phyloP scores from a whole-genome alignment of 2,797 vertebrate species.

The Acanthurus lineatus region DNA sequence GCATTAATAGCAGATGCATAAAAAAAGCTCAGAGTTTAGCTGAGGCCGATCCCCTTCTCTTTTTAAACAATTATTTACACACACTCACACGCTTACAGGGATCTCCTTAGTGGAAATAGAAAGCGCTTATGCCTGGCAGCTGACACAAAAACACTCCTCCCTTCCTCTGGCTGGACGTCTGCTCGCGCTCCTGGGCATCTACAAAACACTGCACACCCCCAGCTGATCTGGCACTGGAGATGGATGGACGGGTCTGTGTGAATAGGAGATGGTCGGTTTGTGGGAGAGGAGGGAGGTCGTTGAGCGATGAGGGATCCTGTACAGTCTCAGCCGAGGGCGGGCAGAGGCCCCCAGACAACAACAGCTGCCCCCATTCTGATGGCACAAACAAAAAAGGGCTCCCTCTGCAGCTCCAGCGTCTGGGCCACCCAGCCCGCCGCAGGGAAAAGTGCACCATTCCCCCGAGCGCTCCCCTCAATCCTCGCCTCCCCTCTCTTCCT shows the following conservation, averaged over 20 bases:
- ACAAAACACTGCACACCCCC: conserved; percentile 60
- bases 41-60: conserved; percentile 66
- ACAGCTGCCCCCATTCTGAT: conserved; percentile 78
- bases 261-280: conserved; percentile 44
- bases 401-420: conserved; percentile 58
- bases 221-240: conserved; percentile 65
- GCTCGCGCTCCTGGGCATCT: conserved; percentile 61
- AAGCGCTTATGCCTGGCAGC: conserved; percentile 77
- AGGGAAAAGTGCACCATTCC: conserved; percentile 44
- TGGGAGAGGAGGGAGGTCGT: conserved; percentile 29
- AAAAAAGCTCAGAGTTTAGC: conserved; percentile 72
- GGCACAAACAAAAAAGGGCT: conserved; percentile 62
- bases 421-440: conserved; percentile 74
- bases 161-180: conserved; percentile 66
- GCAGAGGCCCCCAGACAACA: conserved; percentile 66
- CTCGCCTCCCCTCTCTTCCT: conserved; percentile 47
- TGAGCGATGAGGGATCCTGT: conserved; percentile 48
- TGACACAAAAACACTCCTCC: conserved; percentile 71
- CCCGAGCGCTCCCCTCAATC: conserved; percentile 39
- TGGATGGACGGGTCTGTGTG: conserved; percentile 51
- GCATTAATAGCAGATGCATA: conserved; percentile 82
- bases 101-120: conserved; percentile 77
- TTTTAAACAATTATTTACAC: conserved; percentile 77
- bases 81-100: conserved; percentile 59
- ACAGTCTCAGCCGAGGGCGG: conserved; percentile 51